phyloP scores from a whole-genome alignment of 1,140 invertebrate species.

The Mactra quadrangularis region DNA sequence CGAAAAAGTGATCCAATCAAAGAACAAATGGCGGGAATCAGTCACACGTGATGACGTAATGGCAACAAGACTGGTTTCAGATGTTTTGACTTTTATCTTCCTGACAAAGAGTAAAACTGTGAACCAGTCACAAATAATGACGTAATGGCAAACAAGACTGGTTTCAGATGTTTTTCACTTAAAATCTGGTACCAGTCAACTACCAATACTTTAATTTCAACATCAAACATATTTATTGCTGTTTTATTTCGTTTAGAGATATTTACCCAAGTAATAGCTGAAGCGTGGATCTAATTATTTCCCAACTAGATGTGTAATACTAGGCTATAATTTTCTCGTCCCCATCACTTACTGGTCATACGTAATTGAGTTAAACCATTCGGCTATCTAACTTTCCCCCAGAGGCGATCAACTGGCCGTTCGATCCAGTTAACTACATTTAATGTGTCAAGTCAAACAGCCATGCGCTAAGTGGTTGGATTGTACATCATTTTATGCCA shows the following conservation, averaged over 20 bases:
- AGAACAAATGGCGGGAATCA: no score
- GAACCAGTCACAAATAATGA: no score
- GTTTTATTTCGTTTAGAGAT: constrained; percentile 3
- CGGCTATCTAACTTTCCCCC: constrained; percentile 6
- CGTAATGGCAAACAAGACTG: no score
- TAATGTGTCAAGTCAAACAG: constrained; percentile 60
- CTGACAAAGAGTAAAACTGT: no score
- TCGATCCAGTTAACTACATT: constrained; percentile 47
- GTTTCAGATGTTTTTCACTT: no score
- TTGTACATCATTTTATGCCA: background rate
- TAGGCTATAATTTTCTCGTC: constrained; percentile 56
- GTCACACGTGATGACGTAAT: no score
- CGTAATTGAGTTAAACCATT: constrained; percentile 46
- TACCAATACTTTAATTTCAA: constrained; percentile 28
- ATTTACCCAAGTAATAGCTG: background rate
- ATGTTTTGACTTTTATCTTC: no score
- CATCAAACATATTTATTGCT: constrained; percentile 31
- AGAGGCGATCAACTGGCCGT: constrained; percentile 43
- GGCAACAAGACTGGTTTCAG: no score
- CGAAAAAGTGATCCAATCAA: no score
- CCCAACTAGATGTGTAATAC: constrained; percentile 45
- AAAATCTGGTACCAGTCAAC: no score
- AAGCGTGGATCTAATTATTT: constrained; percentile 18
- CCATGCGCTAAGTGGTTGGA: constrained; percentile 44
- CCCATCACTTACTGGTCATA: background rate